These are phyloP conservation scores for Aphis gossypii DNA, from an alignment of 1,140 invertebrate genomes.

Conservation along the genomic window DNA sequence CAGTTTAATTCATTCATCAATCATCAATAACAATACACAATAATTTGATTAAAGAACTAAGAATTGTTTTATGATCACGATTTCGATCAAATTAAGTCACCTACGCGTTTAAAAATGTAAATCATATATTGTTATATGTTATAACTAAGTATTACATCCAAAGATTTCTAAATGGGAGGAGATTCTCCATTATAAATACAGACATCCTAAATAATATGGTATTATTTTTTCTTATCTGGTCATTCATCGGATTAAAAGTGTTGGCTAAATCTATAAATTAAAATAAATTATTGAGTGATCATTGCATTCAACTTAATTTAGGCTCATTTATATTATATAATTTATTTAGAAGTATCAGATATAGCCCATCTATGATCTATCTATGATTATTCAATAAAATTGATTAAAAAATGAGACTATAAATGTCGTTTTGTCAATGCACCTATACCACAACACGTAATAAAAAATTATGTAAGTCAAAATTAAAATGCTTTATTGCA, in stretches of 20 bases:
- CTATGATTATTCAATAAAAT: background rate
- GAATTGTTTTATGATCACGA: background rate
- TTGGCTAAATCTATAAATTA: background rate
- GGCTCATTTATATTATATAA: background rate
- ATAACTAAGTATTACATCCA: background rate
- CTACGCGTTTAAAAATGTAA: background rate
- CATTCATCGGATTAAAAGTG: background rate
- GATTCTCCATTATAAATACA: background rate
- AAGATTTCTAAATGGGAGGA: constrained; percentile 1
- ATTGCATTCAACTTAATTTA: background rate
- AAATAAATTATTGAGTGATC: background rate
- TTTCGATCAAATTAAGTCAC: background rate
- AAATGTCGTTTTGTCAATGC: background rate
- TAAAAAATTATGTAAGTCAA: no score
- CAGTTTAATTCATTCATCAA: background rate
- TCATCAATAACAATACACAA: background rate
- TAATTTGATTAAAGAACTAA: background rate
- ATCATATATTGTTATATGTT: background rate
- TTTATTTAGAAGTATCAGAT: background rate
- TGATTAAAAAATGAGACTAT: background rate
- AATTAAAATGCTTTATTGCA: no score
- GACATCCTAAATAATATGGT: background rate
- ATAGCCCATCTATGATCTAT: background rate
- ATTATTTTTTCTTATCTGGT: background rate
- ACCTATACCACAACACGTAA: no score